These are phyloP conservation scores for Anas capensis DNA, from an alignment of 2,797 vertebrate genomes.

Conservation along the genomic window DNA sequence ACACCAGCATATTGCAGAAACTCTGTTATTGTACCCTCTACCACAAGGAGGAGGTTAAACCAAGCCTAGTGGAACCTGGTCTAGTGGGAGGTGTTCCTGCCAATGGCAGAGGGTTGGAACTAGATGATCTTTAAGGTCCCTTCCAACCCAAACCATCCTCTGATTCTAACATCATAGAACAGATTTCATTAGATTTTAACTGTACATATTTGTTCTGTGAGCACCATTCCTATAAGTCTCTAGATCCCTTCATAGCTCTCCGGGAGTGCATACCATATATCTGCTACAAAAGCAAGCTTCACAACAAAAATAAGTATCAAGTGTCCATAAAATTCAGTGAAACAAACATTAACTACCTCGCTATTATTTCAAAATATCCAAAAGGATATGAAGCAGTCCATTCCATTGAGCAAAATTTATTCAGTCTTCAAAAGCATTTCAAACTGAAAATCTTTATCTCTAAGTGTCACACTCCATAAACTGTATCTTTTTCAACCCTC, in stretches of 20 bases:
- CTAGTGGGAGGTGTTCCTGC: too few species aligned
- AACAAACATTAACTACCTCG: not conserved
- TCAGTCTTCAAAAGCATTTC: not conserved
- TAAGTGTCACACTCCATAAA: not conserved
- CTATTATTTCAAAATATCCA: not conserved
- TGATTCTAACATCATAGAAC: too few species aligned
- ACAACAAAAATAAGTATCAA: not conserved
- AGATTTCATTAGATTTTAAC: not conserved
- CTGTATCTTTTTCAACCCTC: not conserved
- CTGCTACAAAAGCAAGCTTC: not conserved
- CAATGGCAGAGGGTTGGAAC: too few species aligned
- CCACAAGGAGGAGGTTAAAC: not conserved
- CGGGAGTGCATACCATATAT: not conserved
- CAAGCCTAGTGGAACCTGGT: not conserved
- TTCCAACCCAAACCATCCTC: too few species aligned
- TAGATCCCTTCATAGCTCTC: not conserved
- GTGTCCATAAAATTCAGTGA: not conserved
- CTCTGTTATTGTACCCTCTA: not conserved
- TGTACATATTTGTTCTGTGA: fast-evolving
- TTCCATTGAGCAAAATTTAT: not conserved
- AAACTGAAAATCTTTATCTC: not conserved
- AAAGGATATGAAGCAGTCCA: not conserved
- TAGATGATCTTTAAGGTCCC: too few species aligned
- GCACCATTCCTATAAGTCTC: not conserved
- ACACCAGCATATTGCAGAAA: not conserved